Evolutionary conservation across 2,797 vertebrate genomes (phyloP), one percentile per base, ranked within the genome.

Genomic region (Sardinella longiceps): DNA sequence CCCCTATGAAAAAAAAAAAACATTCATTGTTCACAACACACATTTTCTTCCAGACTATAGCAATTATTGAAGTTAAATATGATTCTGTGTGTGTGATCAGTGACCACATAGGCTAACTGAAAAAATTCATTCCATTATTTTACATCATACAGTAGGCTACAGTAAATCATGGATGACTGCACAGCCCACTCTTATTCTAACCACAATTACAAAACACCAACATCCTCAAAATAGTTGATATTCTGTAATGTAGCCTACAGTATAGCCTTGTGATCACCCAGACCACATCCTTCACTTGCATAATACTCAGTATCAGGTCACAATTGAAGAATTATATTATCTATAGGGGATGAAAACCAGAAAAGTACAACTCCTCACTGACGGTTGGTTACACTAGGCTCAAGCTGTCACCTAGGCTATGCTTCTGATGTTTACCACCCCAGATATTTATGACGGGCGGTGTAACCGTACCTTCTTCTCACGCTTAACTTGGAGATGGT

Each of bases 381-480:
- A 10, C 12, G 7, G 46, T 48, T 33, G 3, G 1, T 23, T 46
- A 63, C 81, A 43, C 39, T 0, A 25, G 81, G 88, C 0, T 20
- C 20, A 77, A 77, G 37, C 70, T 77, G 37, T 77, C 70, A 77
- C 66, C 30, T 70, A 30, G 33, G 33, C 37, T 37, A 30, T 70
- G 33, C 37, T 37, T 23, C 18, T 39, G 9, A n/a, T 18, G 2
- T 66, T 33, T 33, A 70, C 70, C 70, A 77, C 37, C 70, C 70
- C 5, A 77, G 4, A 39, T 77, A 39, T 37, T 77, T 77, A 20
- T 77, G 70, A 39, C 18, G 39, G 70, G 70, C 70, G 20, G 70
- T 43, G 70, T 39, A 74, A 50, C n/a, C 89, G 86, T 90, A 90
- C 89, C 89, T 88, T 88, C 58, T 50, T 77, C 85, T 81, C 81